Conservation (phyloP, 2,797 vertebrate genomes). For the Pangasius macronema region DNA sequence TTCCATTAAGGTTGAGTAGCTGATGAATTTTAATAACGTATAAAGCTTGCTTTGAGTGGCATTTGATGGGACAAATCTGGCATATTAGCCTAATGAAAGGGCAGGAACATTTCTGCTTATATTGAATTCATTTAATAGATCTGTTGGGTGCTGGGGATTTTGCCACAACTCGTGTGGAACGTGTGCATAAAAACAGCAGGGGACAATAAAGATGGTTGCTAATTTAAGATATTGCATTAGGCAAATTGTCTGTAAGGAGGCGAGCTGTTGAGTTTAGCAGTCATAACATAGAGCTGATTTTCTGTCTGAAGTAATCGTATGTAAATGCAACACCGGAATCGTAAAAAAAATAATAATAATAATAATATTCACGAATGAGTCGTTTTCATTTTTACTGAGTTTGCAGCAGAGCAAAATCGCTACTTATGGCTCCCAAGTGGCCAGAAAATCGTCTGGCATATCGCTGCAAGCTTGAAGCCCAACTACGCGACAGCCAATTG, state of each 20-base stretch:
- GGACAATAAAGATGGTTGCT: neutral
- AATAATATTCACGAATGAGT: neutral
- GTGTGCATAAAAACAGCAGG: neutral
- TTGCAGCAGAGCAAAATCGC: neutral
- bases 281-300: neutral
- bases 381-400: neutral
- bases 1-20: slow-evolving; percentile 22
- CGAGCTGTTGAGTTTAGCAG: neutral
- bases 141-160: neutral
- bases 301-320: neutral
- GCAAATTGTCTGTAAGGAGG: neutral
- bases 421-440: neutral
- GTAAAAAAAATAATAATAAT: neutral
- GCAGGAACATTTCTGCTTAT: slow-evolving; percentile 27
- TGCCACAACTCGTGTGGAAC: neutral
- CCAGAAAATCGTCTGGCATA: neutral
- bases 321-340: neutral
- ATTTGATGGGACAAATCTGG: slow-evolving; percentile 16
- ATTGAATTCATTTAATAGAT: slow-evolving; percentile 21
- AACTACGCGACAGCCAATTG: neutral
- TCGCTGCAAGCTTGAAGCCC: neutral
- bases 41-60: slow-evolving; percentile 11
- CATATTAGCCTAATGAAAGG: slow-evolving; percentile 38
- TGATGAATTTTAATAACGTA: slow-evolving; percentile 36
- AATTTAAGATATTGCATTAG: neutral